Evolutionary conservation across 2,113 vertebrate species (phyloP).

Genomic region (Tetraodon nigroviridis): DNA sequence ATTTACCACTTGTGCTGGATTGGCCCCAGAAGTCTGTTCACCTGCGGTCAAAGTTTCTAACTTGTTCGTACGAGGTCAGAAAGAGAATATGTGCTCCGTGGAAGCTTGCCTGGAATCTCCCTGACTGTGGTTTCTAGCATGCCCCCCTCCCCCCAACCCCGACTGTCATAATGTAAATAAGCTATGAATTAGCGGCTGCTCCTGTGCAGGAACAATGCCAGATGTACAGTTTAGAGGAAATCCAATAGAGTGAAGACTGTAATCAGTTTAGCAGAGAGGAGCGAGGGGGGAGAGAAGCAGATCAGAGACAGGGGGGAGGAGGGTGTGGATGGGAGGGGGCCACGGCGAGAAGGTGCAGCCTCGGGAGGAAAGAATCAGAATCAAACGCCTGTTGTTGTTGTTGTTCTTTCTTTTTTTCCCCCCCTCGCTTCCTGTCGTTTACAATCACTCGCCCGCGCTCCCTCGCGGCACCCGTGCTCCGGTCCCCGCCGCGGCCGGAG

Average conservation of each 20-base stretch:
- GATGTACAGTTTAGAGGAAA: slow-evolving; percentile 65
- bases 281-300: slow-evolving; percentile 12
- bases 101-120: not conserved
- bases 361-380: not conserved
- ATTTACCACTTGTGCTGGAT: slow-evolving; percentile 12
- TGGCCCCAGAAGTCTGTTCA: not conserved
- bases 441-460: slow-evolving; percentile 6
- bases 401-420: not conserved
- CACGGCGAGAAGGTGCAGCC: slow-evolving; percentile 8
- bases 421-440: not conserved
- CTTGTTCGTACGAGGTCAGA: not conserved
- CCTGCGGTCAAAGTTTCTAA: slow-evolving; percentile 12
- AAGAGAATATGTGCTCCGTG: no score
- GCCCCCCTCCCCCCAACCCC: slow-evolving; percentile 5
- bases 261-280: slow-evolving; percentile 65
- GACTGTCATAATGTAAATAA: slow-evolving; percentile 69
- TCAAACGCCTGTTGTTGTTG: not conserved
- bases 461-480: slow-evolving; percentile 3
- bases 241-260: slow-evolving; percentile 64
- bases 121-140: slow-evolving; percentile 26
- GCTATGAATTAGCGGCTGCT: slow-evolving; percentile 65
- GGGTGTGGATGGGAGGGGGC: slow-evolving; percentile 12
- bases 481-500: slow-evolving; percentile 34
- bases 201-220: slow-evolving; percentile 58
- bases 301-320: slow-evolving; percentile 8